A percentile compares a stretch with the other conserved stretches of the same genome.
These are phyloP conservation scores for Cathartes aura DNA, from an alignment of 2,113 vertebrate species.

Conservation along the genomic window DNA sequence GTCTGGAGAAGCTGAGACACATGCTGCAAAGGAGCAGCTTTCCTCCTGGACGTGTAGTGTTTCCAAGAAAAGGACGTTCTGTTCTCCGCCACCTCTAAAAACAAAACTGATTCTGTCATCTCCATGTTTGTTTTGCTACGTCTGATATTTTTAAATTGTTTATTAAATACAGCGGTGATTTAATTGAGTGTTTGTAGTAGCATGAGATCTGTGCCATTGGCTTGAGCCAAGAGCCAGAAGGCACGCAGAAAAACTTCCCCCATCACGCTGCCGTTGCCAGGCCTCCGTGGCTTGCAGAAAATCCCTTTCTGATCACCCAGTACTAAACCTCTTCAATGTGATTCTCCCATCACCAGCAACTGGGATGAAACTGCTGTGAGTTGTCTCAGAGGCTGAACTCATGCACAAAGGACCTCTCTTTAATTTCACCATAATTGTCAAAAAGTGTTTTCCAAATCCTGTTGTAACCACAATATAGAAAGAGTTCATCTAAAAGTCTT, in stretches of 20 bases:
- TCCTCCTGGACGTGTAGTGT: not conserved
- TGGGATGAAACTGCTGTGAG: not conserved
- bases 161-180: conserved; percentile 17
- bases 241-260: not conserved
- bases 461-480: not conserved
- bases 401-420: not conserved
- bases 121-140: not conserved
- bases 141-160: conserved; percentile 63
- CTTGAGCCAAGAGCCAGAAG: conserved; percentile 13
- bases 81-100: conserved; percentile 4
- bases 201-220: not conserved
- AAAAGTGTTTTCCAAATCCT: not conserved
- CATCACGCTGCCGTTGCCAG: not conserved
- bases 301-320: not conserved
- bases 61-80: conserved; percentile 38
- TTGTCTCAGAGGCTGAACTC: not conserved
- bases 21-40: not conserved
- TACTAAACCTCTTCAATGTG: not conserved
- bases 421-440: not conserved
- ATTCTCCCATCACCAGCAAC: not conserved
- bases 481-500: not conserved
- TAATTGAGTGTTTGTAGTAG: conserved; percentile 3
- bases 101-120: not conserved
- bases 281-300: not conserved
- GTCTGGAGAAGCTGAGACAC: not conserved